phyloP scores from a whole-genome alignment of 2,888 invertebrate genomes.

The Gasteruption jaculator region DNA sequence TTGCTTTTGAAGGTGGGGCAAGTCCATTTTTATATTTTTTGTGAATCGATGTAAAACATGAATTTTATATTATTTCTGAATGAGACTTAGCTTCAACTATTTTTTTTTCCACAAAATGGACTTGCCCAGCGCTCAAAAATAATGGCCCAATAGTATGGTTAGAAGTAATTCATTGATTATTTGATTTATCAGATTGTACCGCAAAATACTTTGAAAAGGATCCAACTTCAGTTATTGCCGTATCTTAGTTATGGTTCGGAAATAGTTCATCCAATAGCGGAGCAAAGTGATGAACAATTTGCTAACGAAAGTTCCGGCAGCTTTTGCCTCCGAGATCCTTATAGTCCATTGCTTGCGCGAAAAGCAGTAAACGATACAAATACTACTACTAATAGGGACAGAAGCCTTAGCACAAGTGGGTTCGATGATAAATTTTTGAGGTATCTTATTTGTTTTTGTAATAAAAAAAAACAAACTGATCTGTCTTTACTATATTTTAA shows the following conservation, averaged over 20 bases:
- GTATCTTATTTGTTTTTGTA: constrained; percentile 22
- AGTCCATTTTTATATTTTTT: too few species aligned
- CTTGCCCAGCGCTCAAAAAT: too few species aligned
- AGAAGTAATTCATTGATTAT: too few species aligned
- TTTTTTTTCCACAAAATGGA: too few species aligned
- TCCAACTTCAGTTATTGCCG: constrained; percentile 45
- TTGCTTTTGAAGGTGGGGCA: too few species aligned
- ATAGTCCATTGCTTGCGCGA: constrained; percentile 39
- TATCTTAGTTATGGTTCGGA: constrained; percentile 65
- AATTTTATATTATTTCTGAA: too few species aligned
- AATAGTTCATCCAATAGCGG: constrained; percentile 79
- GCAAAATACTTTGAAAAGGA: constrained; percentile 47
- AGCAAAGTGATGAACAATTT: constrained; percentile 72
- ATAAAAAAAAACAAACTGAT: too few species aligned
- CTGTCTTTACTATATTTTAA: too few species aligned
- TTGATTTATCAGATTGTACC: constrained; percentile 41
- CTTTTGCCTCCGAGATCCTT: constrained; percentile 36
- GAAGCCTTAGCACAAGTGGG: constrained; percentile 40
- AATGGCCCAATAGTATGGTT: too few species aligned
- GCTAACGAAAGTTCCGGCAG: constrained; percentile 43
- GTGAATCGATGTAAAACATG: too few species aligned
- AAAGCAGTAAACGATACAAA: constrained; percentile 35
- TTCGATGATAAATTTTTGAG: constrained; percentile 44
- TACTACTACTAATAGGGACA: constrained; percentile 36
- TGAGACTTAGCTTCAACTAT: too few species aligned